Evolutionary conservation across 2,113 vertebrate genomes (phyloP).

Genomic region (Neoarius graeffei): DNA sequence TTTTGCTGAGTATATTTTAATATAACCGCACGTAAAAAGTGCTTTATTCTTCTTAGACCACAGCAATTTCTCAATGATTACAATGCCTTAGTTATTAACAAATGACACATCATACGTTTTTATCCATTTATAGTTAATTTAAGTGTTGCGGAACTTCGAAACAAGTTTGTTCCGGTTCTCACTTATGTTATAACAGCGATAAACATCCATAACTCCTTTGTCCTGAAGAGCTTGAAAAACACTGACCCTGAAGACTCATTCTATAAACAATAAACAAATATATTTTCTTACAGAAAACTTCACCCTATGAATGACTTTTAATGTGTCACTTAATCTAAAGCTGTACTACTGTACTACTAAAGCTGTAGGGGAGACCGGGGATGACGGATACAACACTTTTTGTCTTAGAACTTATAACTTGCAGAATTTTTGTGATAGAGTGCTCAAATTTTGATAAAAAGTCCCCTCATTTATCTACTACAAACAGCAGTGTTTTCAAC

Average conservation of each 20-base stretch:
- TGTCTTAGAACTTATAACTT: too few relatives aligned
- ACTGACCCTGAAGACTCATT: not conserved
- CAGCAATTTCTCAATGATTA: not conserved
- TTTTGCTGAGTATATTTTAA: too few relatives aligned
- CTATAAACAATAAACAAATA: not conserved
- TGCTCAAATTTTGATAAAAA: too few relatives aligned
- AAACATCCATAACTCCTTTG: not conserved
- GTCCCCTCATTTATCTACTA: too few relatives aligned
- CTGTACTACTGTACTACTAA: too few relatives aligned
- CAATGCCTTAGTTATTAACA: not conserved
- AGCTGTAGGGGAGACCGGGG: too few relatives aligned
- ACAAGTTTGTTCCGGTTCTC: not conserved
- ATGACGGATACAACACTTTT: too few relatives aligned
- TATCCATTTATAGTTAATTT: not conserved
- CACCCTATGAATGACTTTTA: not conserved
- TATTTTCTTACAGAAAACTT: not conserved
- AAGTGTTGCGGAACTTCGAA: not conserved
- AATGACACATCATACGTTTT: not conserved
- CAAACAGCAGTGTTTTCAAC: too few relatives aligned
- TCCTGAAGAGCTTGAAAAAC: too few relatives aligned
- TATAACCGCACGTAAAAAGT: too few relatives aligned
- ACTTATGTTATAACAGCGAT: too few relatives aligned
- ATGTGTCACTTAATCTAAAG: not conserved
- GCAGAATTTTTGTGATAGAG: too few relatives aligned
- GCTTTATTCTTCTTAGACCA: not conserved